Conservation (phyloP, 1,140 invertebrate species). For the Subanguina moxae region DNA sequence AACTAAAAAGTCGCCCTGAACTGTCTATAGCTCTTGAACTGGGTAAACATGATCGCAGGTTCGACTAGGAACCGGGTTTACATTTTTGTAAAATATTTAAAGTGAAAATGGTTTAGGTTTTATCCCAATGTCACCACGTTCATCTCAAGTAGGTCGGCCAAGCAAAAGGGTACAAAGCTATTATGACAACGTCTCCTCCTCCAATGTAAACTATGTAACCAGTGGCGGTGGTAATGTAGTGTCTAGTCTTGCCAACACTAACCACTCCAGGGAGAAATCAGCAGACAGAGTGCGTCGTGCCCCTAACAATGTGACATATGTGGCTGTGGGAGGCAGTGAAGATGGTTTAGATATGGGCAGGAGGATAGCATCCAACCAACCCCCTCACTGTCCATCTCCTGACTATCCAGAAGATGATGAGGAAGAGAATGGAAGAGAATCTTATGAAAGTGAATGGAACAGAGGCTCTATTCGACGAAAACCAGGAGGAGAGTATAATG, state of each 20-base stretch:
- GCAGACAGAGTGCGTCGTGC: slow-evolving; percentile 31
- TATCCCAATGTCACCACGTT: slow-evolving; percentile 29
- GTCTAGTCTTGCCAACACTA: background rate
- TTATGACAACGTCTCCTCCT: slow-evolving; percentile 26
- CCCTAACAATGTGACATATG: slow-evolving; percentile 44
- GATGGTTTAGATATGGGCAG: slow-evolving; percentile 3
- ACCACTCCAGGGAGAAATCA: slow-evolving; percentile 10
- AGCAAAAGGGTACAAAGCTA: slow-evolving; percentile 7
- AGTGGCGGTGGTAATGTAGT: background rate
- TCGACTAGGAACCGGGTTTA: no score
- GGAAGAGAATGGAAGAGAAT: background rate
- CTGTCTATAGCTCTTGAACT: no score
- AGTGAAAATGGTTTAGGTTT: slow-evolving; percentile 19
- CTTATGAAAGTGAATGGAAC: background rate
- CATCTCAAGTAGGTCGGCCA: background rate
- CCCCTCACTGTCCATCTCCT: slow-evolving; percentile 31
- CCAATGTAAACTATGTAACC: slow-evolving; percentile 2
- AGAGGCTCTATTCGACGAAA: background rate
- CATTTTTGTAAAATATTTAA: no score
- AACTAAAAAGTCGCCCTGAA: no score
- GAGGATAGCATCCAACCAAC: background rate
- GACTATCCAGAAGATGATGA: slow-evolving; percentile 38
- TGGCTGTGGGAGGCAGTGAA: slow-evolving; percentile 17
- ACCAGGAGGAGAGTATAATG: background rate
- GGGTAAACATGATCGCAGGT: no score